These are phyloP conservation scores for Halisarca cf. caerulea DNA, from an alignment of 37 sponge, comb jelly and placozoan genomes.

Conservation along the genomic window DNA sequence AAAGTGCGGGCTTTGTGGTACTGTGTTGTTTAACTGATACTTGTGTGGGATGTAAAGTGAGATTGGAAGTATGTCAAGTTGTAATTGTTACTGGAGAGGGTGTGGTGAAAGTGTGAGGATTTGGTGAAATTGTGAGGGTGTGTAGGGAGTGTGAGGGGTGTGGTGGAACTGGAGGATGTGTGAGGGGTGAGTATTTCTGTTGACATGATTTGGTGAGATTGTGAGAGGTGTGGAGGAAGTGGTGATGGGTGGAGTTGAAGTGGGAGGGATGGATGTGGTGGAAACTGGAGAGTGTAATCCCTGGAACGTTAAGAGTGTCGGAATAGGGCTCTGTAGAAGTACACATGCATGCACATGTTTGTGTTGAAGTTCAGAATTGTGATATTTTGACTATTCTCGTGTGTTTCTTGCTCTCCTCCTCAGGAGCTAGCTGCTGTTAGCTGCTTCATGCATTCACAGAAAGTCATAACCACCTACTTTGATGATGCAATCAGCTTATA, in stretches of 20 bases:
- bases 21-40: not conserved
- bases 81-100: no score
- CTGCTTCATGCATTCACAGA: constrained; percentile 69
- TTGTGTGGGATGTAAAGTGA: not conserved
- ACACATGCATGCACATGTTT: no score
- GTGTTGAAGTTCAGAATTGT: no score
- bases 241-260: not conserved
- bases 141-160: not conserved
- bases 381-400: not conserved
- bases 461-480: constrained; percentile 75
- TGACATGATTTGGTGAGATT: not conserved
- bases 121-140: not conserved
- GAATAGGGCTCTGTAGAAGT: no score
- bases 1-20: not conserved
- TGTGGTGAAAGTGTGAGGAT: no score
- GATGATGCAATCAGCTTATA: constrained; percentile 87
- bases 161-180: not conserved
- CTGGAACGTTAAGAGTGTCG: no score
- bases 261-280: no score
- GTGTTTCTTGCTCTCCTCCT: not conserved
- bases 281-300: no score
- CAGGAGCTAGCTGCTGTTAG: constrained; percentile 95
- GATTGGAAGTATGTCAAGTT: no score
- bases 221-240: not conserved
- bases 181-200: not conserved